A percentile compares a stretch with the other conserved stretches of the same genome.
Conservation (phyloP, 2,888 invertebrate species). For the Rhagonycha lutea region DNA sequence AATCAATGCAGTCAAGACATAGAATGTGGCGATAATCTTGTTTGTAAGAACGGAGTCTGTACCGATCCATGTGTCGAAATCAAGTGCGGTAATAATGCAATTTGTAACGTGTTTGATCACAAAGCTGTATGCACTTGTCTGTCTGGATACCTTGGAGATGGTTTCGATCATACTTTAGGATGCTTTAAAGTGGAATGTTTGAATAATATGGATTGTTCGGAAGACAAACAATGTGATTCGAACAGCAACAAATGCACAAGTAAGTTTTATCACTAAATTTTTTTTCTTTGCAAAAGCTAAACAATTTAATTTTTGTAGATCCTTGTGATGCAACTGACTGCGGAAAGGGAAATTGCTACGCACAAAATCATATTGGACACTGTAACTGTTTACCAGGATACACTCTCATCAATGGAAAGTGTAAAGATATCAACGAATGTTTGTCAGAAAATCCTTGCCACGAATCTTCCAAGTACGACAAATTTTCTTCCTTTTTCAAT, state of each 20-base stretch:
- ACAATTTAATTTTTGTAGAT: constrained; percentile 56
- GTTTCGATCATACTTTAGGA: constrained; percentile 73
- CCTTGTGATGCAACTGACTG: constrained; percentile 81
- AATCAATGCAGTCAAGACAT: constrained; percentile 75
- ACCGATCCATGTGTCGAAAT: constrained; percentile 77
- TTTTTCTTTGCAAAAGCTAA: constrained; percentile 1
- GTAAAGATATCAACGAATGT: constrained; percentile 85
- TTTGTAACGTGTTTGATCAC: constrained; percentile 76
- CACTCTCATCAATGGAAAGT: constrained; percentile 66
- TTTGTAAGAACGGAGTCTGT: constrained; percentile 78
- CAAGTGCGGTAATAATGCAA: constrained; percentile 76
- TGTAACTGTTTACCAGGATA: constrained; percentile 81
- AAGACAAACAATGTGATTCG: constrained; percentile 75
- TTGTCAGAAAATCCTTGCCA: constrained; percentile 74
- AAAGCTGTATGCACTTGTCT: constrained; percentile 76
- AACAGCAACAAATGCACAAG: constrained; percentile 79
- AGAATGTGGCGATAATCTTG: constrained; percentile 76
- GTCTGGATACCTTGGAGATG: constrained; percentile 81
- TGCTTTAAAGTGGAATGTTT: constrained; percentile 90
- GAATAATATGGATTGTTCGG: constrained; percentile 73
- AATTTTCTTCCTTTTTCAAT: neutral
- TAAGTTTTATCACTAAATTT: constrained; percentile 52
- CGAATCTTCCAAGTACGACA: constrained; percentile 65
- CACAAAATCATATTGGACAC: constrained; percentile 69
- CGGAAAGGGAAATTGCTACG: constrained; percentile 79